phyloP scores from a whole-genome alignment of 2,797 vertebrate genomes.

The Delichon dasypus region DNA sequence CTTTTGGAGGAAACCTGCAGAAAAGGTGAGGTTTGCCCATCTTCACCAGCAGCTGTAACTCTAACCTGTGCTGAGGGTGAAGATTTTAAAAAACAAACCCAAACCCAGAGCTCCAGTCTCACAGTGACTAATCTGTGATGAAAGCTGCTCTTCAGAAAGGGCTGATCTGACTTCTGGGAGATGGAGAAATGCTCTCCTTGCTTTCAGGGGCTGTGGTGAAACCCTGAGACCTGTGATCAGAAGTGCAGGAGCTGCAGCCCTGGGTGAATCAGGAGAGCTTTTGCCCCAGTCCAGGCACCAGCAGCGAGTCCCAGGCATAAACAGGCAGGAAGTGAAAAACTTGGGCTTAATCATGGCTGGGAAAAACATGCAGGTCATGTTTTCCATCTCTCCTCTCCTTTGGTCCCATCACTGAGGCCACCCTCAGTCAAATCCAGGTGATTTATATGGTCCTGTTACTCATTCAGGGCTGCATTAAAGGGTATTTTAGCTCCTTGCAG shows the following conservation, averaged over 20 bases:
- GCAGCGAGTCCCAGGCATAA: rapidly evolving
- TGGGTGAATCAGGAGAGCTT: neutral
- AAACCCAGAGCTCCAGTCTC: neutral
- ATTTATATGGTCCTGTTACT: neutral
- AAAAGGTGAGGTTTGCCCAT: neutral
- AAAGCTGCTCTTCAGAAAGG: neutral
- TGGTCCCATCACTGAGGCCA: neutral
- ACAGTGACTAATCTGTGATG: neutral
- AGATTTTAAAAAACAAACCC: rapidly evolving
- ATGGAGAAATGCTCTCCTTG: neutral
- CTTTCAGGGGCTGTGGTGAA: neutral
- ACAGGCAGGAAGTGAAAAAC: neutral
- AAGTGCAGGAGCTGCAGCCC: neutral
- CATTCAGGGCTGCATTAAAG: neutral
- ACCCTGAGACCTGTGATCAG: neutral
- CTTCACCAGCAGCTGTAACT: neutral
- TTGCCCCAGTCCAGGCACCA: neutral
- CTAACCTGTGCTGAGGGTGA: neutral
- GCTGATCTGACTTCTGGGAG: neutral
- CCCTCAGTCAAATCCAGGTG: neutral
- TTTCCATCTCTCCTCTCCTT: neutral
- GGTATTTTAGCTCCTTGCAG: neutral
- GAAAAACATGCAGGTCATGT: neutral
- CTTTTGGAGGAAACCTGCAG: neutral
- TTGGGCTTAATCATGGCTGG: neutral